Base-by-base conservation (phyloP, 2,113 vertebrate species). In the Dicaeum eximium region DNA sequence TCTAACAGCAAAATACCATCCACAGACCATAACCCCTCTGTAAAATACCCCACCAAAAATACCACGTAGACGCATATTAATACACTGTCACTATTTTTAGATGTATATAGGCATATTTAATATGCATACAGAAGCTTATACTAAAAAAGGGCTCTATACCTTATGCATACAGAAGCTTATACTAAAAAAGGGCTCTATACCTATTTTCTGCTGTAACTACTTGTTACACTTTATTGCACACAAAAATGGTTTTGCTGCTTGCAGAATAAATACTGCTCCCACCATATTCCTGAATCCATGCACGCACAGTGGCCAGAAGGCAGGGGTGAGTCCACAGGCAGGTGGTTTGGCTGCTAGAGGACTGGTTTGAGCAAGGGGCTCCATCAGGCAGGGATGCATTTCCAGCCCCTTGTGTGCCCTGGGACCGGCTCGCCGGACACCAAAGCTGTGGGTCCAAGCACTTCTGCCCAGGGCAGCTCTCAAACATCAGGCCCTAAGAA, bases 341-440 rank as follows among this genome's bases (percentile, higher is more conserved):
- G 53, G n/a, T 38, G 44, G 15, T 40, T 60, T 30, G 37, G 27
- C 24, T 77, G 17, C 33, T 31, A 30, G 40, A 69, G n/a, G 18
- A 15, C 40, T 13, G 25, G 24, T 53, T 4, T 31, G 22, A 40
- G 45, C 37, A 57, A 69, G 17, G 24, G 65, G 8, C 4, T 13
- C 51, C 1, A 1, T 25, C 51, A 45, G 12, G 45, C 64, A 81
- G 33, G 74, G 69, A 45, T 0, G 4, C 7, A 31, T 35, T 80
- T 53, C 53, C 38, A 81, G 56, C 35, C 37, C 11, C 22, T 38
- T 0, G 1, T 5, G 8, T n/a, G 24, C 14, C 24, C 50, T 33
- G 27, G 31, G 23, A 71, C 13, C 44, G 21, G 48, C 28, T 69
- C 1, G 0, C 6, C 2, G 0, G 42, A 30, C 22, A 67, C 25